Conservation (phyloP, 2,113 vertebrate genomes). For the Nothocercus nigrocapillus region DNA sequence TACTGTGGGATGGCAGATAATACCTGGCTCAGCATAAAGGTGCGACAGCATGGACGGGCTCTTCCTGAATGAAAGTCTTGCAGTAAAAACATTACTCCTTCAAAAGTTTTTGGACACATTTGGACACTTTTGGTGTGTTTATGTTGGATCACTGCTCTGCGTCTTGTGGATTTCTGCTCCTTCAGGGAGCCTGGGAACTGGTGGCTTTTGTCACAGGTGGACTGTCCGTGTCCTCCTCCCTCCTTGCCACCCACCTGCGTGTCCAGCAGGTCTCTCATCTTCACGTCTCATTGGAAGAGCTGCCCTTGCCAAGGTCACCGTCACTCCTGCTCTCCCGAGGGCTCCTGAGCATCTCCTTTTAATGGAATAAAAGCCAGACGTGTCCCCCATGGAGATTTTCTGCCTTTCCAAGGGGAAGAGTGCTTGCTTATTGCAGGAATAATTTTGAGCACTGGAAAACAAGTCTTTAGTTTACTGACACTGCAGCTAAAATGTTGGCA, state of each 20-base stretch:
- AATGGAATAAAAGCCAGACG: background rate
- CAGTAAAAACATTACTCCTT: background rate
- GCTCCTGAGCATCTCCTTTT: background rate
- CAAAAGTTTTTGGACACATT: background rate
- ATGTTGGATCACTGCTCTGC: background rate
- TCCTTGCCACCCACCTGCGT: background rate
- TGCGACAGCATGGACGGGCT: background rate
- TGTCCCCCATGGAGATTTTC: background rate
- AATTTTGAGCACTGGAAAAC: background rate
- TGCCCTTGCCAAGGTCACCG: background rate
- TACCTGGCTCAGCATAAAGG: background rate
- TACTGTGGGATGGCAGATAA: background rate
- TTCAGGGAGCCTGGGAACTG: background rate
- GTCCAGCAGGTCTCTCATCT: background rate
- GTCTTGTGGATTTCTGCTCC: background rate
- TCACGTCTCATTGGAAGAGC: background rate
- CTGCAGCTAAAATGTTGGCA: background rate
- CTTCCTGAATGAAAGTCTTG: background rate
- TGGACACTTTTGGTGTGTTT: background rate
- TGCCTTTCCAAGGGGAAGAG: background rate
- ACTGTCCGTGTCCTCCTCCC: background rate
- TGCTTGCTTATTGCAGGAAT: rapidly evolving
- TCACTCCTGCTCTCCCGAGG: background rate
- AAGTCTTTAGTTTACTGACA: background rate
- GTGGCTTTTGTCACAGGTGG: background rate